Evolutionary conservation across 2,113 vertebrate species (phyloP), one percentile per base, ranked within the genome.

Genomic region (Mystacornis crossleyi): DNA sequence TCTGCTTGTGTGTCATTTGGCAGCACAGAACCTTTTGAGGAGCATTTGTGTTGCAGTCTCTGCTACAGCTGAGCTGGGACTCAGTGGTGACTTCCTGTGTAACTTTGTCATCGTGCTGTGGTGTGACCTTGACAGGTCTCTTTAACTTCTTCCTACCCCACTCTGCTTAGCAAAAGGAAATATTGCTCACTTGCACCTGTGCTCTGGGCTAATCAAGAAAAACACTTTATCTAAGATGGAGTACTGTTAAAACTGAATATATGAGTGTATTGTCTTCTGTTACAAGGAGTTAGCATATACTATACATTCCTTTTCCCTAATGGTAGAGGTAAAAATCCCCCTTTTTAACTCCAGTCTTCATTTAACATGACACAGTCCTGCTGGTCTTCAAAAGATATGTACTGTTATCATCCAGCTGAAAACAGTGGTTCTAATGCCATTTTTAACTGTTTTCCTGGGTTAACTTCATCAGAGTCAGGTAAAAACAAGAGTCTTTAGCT

Each of bases 121-220:
- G n/a, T 57, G 33, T 91, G 91, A 94, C 93, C 95, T 96, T 96
- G 81, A n/a, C 48, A 54, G 71, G 26, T 79, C 34, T 86, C 42
- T 58, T 19, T 51, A 78, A 86, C n/a, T 86, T 78, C 50, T 79
- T 54, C 45, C 7, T n/a, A 9, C 23, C 38, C n/a, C 13, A 18
- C 14, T 5, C 0, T 18, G 20, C 53, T 75, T 54, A 16, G 1
- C 42, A 25, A 8, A 55, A 51, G 65, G 21, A 36, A 25, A 26
- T 7, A 4, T 26, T 5, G 2, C 26, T 47, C 24, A 0, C 17
- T 86, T 54, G 24, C 6, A 62, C 73, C 36, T 64, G 51, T 60
- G 78, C 50, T 70, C 40, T 33, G 33, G 95, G 40, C 42, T 90
- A 16, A 47, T 34, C 7, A 24, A 74, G 34, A 9, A 40, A 33